phyloP scores from a whole-genome alignment of 2,113 vertebrate genomes.

The Scalopus aquaticus region DNA sequence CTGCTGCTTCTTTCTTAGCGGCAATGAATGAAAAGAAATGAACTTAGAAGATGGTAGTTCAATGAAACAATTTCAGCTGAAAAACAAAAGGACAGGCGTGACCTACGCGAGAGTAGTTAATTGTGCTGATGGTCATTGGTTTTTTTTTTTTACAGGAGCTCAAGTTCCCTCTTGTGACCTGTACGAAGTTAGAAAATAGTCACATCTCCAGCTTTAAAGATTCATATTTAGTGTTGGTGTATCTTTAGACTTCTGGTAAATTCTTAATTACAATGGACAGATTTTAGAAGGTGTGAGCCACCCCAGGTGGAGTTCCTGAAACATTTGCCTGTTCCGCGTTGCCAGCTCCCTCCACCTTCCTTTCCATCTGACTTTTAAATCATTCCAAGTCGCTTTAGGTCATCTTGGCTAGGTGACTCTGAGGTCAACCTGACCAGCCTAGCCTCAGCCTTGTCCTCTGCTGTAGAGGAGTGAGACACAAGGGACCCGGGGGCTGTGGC shows the following conservation, averaged over 20 bases:
- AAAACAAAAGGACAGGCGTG: neutral
- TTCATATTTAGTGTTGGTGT: neutral
- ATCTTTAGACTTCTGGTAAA: neutral
- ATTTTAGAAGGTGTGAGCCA: neutral
- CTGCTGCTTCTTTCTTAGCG: neutral
- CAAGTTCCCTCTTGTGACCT: neutral
- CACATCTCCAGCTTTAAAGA: neutral
- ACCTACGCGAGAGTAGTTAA: neutral
- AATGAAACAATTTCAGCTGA: neutral
- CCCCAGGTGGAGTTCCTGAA: no score
- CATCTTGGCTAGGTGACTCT: no score
- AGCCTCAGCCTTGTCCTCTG: neutral
- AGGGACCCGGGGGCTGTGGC: neutral
- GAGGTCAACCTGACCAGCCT: neutral
- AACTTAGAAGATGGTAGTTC: neutral
- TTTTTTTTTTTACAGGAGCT: neutral
- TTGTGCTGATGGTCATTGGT: constrained; percentile 24
- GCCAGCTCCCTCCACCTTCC: neutral
- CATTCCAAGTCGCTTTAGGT: no score
- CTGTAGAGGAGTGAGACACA: neutral
- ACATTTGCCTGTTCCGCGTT: no score
- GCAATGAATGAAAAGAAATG: neutral
- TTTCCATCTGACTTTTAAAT: neutral
- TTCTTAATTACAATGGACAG: neutral
- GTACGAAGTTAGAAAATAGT: neutral